Evolutionary conservation across 2,797 vertebrate genomes (phyloP), one percentile per base, ranked within the genome.

Genomic region (Chelidonichthys spinosus): DNA sequence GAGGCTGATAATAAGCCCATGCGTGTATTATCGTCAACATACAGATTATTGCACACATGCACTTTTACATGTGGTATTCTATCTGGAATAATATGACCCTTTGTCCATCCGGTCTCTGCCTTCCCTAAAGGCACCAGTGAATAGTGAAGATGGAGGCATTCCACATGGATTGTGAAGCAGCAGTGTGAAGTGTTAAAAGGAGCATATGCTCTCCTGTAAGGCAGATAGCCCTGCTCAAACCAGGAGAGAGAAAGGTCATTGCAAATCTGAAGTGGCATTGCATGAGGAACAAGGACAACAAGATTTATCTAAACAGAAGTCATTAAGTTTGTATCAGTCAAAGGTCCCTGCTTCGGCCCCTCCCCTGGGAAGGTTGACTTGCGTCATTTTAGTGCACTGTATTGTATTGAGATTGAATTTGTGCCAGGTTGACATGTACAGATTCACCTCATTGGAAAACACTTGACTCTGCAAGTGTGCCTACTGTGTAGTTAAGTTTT

Each of bases 141-240:
- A 50, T 76, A 43, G 69, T 54, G 35, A 53, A 49, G 46, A 59
- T 43, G 64, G 52, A 76, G 56, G 35, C 47, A n/a, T 69, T 77
- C 50, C 60, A 61, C 46, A 17, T 52, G 59, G 72, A n/a, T 61
- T 72, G 61, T 49, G 56, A 79, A 58, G 73, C 44, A 64, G 68
- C 65, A 59, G 25, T 13, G 49, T 62, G 58, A 61, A 47, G 69
- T 79, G 75, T 80, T 83, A 73, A 78, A 65, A 76, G 18, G 63
- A 77, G 47, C 72, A 74, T 85, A 78, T 82, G 83, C 60, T 83
- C 59, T 69, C 72, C 71, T 56, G 40, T 77, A 37, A 69, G 66
- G 56, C 65, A 71, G 63, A 76, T 60, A 85, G 81, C 62, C 33
- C 52, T 50, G 36, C 54, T 84, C 42, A 72, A 71, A 73, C 69